A percentile compares a stretch with the other conserved stretches of the same genome.
These are phyloP conservation scores for Dasyurus viverrinus DNA, from an alignment of 2,113 vertebrate genomes.

Conservation along the genomic window DNA sequence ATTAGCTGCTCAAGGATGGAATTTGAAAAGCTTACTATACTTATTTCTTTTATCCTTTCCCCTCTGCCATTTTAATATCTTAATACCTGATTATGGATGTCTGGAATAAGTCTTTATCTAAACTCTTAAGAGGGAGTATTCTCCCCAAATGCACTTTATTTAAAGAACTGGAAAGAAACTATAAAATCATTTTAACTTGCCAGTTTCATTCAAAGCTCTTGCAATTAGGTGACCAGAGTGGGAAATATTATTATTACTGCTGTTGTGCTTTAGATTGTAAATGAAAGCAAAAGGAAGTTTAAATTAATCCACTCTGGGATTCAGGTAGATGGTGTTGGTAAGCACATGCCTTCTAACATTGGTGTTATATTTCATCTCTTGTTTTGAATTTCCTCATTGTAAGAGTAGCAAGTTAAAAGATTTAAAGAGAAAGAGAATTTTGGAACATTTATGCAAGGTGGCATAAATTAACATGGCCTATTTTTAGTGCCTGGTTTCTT, in stretches of 20 bases:
- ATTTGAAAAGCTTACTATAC: neutral
- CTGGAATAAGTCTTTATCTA: neutral
- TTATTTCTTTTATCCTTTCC: neutral
- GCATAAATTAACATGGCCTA: neutral
- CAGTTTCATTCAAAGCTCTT: neutral
- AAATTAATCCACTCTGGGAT: neutral
- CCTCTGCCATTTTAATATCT: neutral
- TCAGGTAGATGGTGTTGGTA: neutral
- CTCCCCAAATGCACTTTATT: neutral
- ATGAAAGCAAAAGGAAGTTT: neutral
- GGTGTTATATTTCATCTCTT: neutral
- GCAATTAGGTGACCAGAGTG: neutral
- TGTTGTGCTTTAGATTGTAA: neutral
- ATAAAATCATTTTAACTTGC: neutral
- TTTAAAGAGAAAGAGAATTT: neutral
- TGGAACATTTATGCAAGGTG: neutral
- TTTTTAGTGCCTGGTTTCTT: conserved; percentile 14
- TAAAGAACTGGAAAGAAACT: neutral
- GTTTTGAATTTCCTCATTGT: neutral
- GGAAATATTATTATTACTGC: neutral
- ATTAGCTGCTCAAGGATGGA: neutral
- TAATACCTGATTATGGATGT: neutral
- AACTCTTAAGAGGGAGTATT: neutral
- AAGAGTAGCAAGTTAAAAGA: neutral
- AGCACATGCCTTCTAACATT: neutral